phyloP scores from a whole-genome alignment of 2,113 vertebrate species.

The Corvus hawaiiensis region DNA sequence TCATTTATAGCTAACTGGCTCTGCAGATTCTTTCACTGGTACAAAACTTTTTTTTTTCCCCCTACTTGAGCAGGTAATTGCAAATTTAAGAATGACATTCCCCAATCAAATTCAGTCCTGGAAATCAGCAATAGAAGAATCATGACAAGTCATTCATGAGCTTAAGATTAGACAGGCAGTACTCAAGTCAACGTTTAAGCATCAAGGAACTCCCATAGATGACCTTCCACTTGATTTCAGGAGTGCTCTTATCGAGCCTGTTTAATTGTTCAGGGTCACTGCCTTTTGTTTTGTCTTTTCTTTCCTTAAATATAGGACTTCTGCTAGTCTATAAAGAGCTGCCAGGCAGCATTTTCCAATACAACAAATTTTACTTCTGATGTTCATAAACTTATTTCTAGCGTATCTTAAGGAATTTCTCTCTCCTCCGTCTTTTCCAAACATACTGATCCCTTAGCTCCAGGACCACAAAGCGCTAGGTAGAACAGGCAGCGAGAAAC shows the following conservation, averaged over 20 bases:
- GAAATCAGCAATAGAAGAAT: not conserved
- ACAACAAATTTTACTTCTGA: not conserved
- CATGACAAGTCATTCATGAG: not conserved
- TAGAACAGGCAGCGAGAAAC: not conserved
- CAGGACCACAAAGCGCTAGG: not conserved
- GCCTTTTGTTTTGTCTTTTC: not conserved
- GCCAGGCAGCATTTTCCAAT: not conserved
- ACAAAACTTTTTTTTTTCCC: not conserved
- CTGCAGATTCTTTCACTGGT: not conserved
- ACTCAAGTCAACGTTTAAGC: not conserved
- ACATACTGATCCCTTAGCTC: not conserved
- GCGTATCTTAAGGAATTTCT: not conserved
- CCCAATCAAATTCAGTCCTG: not conserved
- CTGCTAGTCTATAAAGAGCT: not conserved
- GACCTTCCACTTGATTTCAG: not conserved
- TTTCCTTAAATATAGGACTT: not conserved
- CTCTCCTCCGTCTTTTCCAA: not conserved
- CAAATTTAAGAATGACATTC: not conserved
- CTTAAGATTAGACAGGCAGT: not conserved
- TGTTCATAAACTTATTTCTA: not conserved
- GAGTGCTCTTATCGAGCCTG: not conserved
- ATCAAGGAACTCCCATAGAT: not conserved
- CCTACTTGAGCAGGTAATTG: not conserved
- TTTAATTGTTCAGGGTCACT: not conserved
- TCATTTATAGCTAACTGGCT: not conserved